Base-by-base conservation (phyloP, 2,888 invertebrate species). In the Unio pictorum region DNA sequence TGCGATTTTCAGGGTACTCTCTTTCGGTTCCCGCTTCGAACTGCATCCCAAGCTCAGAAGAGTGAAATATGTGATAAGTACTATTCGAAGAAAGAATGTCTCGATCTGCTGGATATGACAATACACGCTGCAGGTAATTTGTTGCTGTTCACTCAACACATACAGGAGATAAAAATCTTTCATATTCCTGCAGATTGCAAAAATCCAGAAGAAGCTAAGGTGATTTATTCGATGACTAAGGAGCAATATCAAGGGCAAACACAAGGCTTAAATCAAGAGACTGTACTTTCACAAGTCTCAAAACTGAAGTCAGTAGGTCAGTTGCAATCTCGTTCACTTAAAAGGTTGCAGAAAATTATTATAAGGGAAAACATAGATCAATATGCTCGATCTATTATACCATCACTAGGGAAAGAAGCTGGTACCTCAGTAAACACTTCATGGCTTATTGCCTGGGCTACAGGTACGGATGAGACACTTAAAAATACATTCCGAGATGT, bases 61-160 rank as follows among this genome's bases (percentile, higher is more conserved):
- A 88, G 88, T 71, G 81, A 85, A 67, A 86, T 89, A 55, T 83
- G 81, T 61, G 64, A 71, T n/a, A 67, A 73, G 18, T 62, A 73
- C 62, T 88, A 87, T 67, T 73, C 81, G 55, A 58, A 72, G 17
- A 57, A 69, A 3, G 85, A 88, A 66, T 76, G 86, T 71, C 74
- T 71, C 45, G 64, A 72, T 1, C 78, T 89, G 58, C 74, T 89
- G n/a, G 58, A 75, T 30, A 79, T 81, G 69, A 68, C 86, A 8
- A 67, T 81, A n/a, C 69, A 82, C 57, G 72, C 78, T 11, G 83
- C 81, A 6, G 85, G 86, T 54, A 81, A 81, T 55, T 68, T 89
- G 26, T 72, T 89, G 23, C 74, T 89, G n/a, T 89, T 88, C 74
- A 85, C 87, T 7, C 89, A 89, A 66, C 85, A 85, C 74, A 83